Conservation (phyloP, 2,888 invertebrate species). For the Eupeodes latifasciatus region DNA sequence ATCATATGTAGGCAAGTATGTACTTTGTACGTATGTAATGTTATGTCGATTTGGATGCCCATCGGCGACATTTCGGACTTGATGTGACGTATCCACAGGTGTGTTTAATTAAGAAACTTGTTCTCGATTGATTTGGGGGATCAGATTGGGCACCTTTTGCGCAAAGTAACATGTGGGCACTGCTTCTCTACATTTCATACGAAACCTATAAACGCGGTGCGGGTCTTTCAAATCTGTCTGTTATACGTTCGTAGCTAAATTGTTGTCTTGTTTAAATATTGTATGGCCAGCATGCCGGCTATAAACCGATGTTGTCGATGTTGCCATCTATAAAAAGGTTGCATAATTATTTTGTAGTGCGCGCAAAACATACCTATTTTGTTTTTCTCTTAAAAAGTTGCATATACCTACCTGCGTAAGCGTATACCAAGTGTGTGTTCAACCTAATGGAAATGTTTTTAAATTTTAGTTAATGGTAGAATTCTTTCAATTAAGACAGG, state of each 20-base stretch:
- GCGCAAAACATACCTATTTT: constrained; percentile 35
- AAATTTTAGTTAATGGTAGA: neutral
- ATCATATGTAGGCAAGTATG: neutral
- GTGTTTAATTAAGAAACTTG: constrained; percentile 71
- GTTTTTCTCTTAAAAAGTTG: neutral
- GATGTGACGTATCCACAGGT: constrained; percentile 72
- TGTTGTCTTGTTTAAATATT: constrained; percentile 53
- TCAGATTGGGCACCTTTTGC: constrained; percentile 49
- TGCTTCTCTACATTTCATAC: neutral
- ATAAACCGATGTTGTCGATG: constrained; percentile 28
- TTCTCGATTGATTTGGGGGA: constrained; percentile 68
- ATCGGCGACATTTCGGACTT: constrained; percentile 35
- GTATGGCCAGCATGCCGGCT: constrained; percentile 30
- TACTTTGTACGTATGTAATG: too few species aligned
- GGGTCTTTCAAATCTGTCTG: constrained; percentile 15
- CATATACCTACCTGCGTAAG: neutral
- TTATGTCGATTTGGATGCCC: constrained; percentile 15
- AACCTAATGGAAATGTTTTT: constrained; percentile 37
- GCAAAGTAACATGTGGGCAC: constrained; percentile 31
- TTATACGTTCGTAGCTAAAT: constrained; percentile 44
- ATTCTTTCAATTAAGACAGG: constrained; percentile 52
- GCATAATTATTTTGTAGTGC: constrained; percentile 45
- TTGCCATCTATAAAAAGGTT: constrained; percentile 55
- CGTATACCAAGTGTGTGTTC: neutral
- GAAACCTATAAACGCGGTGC: neutral